Evolutionary conservation across 2,888 invertebrate genomes (phyloP), one percentile per base, ranked within the genome.

Genomic region (Encarsia formosa): DNA sequence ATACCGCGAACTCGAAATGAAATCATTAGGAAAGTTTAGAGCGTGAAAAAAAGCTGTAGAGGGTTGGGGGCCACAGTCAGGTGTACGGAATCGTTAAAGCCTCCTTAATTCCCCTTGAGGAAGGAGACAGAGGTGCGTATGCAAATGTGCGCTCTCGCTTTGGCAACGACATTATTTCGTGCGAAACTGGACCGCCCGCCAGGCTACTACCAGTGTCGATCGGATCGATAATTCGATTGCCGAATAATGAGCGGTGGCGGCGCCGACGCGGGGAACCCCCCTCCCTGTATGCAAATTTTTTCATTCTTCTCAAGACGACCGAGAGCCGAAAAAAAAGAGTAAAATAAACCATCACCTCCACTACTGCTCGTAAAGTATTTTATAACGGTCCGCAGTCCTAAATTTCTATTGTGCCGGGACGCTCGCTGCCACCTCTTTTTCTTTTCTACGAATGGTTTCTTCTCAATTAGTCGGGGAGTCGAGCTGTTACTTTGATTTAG

Each of bases 271-370:
- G n/a, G 64, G 64, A 65, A 61, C 62, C 60, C 59, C 59, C 62
- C 64, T 65, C 69, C 68, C 69, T 70, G n/a, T n/a, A 71, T 70
- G 70, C 69, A 71, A 70, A 71, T 71, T 68, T 64, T 53, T 56
- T 22, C 11, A 11, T 34, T 23, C 34, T n/a, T 15, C 23, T 34
- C 44, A 22, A 22, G 38, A 20, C 20, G 22, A 22, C 20, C 20
- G 5, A 5, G 38, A 19, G 3, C 8, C 26, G 15, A 16, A 8
- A 31, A 37, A 19, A 37, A 15, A 37, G 44, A 45, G 38, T 15
- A 26, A 5, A n/a, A n/a, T n/a, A n/a, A n/a, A n/a, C n/a, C n/a
- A n/a, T n/a, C n/a, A n/a, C n/a, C n/a, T n/a, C n/a, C n/a, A n/a
- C n/a, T n/a, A n/a, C n/a, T n/a, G n/a, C n/a, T n/a, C n/a, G n/a